Evolutionary conservation across 1,140 invertebrate species (phyloP).

Genomic region (Drosophila jambulina): DNA sequence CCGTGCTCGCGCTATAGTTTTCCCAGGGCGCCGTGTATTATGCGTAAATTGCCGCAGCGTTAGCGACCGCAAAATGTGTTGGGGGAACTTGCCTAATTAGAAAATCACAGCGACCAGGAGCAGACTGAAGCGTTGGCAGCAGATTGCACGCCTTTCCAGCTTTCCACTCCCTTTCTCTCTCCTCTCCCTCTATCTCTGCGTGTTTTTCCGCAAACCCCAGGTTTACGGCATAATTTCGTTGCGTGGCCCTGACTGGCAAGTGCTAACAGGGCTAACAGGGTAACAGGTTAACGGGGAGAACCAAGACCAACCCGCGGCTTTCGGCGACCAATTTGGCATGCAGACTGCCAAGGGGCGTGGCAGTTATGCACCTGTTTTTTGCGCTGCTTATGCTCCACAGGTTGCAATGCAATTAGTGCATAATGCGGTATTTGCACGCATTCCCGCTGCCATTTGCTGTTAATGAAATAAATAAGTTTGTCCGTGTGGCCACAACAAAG

Average conservation of each 20-base stretch:
- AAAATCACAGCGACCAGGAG: conserved; percentile 71
- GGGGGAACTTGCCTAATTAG: conserved; percentile 72
- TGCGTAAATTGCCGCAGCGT: conserved; percentile 68
- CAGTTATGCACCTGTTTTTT: conserved; percentile 32
- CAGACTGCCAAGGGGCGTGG: not conserved
- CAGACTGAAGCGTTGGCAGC: conserved; percentile 32
- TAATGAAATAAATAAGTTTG: conserved; percentile 71
- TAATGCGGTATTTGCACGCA: conserved; percentile 46
- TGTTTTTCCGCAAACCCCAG: conserved; percentile 9
- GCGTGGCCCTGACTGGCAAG: conserved; percentile 27
- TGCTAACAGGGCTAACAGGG: conserved; percentile 27
- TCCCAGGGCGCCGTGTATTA: conserved; percentile 33
- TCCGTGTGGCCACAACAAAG: conserved; percentile 23
- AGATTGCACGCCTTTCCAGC: conserved; percentile 41
- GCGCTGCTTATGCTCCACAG: conserved; percentile 59
- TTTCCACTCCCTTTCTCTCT: not conserved
- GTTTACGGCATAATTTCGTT: conserved; percentile 37
- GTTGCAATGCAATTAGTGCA: conserved; percentile 75
- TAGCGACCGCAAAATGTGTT: conserved; percentile 64
- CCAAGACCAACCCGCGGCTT: conserved; percentile 22
- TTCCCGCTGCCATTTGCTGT: conserved; percentile 61
- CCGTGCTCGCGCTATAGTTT: not conserved
- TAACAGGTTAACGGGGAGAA: conserved; percentile 13
- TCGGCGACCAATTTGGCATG: conserved; percentile 36
- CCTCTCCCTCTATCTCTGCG: no score